These are phyloP conservation scores for Phocoena phocoena DNA, from an alignment of 2,113 vertebrate species.

Conservation along the genomic window DNA sequence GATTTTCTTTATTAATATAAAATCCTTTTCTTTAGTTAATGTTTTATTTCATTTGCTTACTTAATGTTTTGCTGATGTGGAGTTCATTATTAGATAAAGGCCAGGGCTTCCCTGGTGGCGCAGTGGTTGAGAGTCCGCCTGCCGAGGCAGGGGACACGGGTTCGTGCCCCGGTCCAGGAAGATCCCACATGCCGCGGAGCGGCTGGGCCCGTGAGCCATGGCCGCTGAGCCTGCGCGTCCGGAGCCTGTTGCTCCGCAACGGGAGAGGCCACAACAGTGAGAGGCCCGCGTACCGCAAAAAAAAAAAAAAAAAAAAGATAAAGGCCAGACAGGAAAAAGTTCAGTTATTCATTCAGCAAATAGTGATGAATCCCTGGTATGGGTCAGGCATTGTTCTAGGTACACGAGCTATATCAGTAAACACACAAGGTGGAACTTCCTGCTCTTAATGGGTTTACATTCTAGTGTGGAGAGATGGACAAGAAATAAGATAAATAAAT, in stretches of 20 bases:
- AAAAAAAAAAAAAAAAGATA: background rate
- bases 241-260: too few species aligned
- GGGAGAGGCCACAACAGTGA: too few species aligned
- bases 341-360: background rate
- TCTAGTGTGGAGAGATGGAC: too few species aligned
- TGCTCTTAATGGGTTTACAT: background rate
- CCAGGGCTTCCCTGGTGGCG: too few species aligned
- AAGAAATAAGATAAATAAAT: background rate
- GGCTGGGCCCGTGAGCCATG: too few species aligned
- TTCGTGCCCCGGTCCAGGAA: too few species aligned
- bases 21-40: background rate
- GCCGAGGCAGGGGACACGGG: too few species aligned
- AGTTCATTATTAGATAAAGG: background rate
- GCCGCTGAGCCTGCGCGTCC: too few species aligned
- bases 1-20: background rate
- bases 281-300: too few species aligned
- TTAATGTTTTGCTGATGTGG: background rate
- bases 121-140: too few species aligned
- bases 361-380: background rate
- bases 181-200: too few species aligned
- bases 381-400: background rate
- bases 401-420: accelerated
- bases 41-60: background rate
- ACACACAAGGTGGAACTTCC: background rate
- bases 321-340: background rate